Evolutionary conservation across 2,113 vertebrate genomes (phyloP), one percentile per base, ranked within the genome.

Genomic region (Trematomus loennbergii): DNA sequence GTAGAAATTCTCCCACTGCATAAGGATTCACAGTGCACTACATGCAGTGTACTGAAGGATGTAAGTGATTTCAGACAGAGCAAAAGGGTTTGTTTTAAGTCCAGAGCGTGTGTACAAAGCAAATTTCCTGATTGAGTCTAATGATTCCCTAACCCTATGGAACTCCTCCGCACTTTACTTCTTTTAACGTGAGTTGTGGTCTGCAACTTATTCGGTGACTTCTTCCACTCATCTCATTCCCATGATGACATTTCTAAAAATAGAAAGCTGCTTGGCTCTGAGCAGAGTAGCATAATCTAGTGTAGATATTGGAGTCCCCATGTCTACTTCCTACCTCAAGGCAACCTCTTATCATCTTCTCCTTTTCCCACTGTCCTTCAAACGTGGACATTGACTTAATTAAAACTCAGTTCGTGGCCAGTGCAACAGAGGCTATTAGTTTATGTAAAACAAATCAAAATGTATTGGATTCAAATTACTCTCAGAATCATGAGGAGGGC

Each of bases 231-330:
- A 53, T 82, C 55, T 72, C 78, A 45, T 25, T 46, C 61, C 46
- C 63, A 49, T 50, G 52, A 75, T 77, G 77, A 77, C n/a, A 54
- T 74, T 86, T 84, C 84, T 85, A 60, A 84, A 89, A 90, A 82
- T 90, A 88, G 81, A 62, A 82, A 40, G 52, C 72, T 63, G 74
- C 16, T 59, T 69, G 66, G 75, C 66, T 75, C 46, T 52, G 62
- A 75, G 86, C 45, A 77, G 76, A 82, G 69, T 73, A 8, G 61
- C 63, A 50, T 57, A 64, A 83, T 15, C 75, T 54, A 22, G 79
- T 79, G 58, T 60, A 69, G 78, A 78, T 58, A 75, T 88, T 82
- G 63, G 54, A 83, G 62, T 82, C 64, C 81, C 15, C 48, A 46
- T 52, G 54, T 68, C 29, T 45, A n/a, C 55, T 73, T 66, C 74